These are phyloP conservation scores for Pharmacophagus antenor DNA, from an alignment of 2,888 invertebrate species.

Conservation along the genomic window DNA sequence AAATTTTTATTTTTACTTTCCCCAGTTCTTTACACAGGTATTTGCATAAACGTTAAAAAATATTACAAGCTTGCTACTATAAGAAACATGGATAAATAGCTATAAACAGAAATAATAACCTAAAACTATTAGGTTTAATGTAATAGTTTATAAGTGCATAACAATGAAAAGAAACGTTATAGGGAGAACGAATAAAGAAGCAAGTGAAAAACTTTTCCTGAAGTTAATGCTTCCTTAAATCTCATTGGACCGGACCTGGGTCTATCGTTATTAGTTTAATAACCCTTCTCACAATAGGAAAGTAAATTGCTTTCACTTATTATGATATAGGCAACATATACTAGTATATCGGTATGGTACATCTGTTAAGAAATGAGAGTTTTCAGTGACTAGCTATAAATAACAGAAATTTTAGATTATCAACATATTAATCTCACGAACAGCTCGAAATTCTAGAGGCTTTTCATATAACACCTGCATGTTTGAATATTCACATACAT, in stretches of 20 bases:
- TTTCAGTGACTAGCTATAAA: not conserved
- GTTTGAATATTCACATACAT: too few relatives aligned
- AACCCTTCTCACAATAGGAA: conserved; percentile 15
- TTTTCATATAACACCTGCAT: too few relatives aligned
- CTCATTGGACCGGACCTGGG: conserved; percentile 6
- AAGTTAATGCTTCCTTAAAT: conserved; percentile 22
- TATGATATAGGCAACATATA: not conserved
- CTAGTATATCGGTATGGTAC: not conserved
- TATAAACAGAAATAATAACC: not conserved
- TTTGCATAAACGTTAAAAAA: too few relatives aligned
- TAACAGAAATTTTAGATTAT: too few relatives aligned
- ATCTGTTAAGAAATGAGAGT: not conserved
- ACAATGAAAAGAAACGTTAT: not conserved
- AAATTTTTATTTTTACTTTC: too few relatives aligned
- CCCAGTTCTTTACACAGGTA: too few relatives aligned
- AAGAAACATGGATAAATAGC: not conserved
- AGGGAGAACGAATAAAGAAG: conserved; percentile 1
- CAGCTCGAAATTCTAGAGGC: too few relatives aligned
- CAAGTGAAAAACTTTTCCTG: conserved; percentile 9
- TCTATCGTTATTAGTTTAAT: conserved; percentile 30
- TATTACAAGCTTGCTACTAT: too few relatives aligned
- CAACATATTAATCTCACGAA: too few relatives aligned
- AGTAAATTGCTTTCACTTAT: conserved; percentile 24
- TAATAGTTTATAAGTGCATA: not conserved
- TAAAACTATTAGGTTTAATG: not conserved